Conservation (phyloP, 2,888 invertebrate genomes). For the Amphipyra berbera region DNA sequence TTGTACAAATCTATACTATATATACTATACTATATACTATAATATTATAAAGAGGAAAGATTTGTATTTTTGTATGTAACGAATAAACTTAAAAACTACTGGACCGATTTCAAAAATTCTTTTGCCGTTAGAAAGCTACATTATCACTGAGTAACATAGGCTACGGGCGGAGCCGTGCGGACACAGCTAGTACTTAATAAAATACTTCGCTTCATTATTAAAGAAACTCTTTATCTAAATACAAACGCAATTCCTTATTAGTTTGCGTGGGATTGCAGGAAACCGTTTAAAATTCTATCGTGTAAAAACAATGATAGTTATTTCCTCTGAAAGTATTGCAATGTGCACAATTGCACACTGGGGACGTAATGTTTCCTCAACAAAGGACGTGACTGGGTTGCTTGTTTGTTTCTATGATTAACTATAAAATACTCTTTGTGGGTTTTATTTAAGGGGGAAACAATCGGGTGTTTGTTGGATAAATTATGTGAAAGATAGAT, state of each 20-base stretch:
- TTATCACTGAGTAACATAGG: no score
- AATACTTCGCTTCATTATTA: not conserved
- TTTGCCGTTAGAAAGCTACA: no score
- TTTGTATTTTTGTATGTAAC: no score
- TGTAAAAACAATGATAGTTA: slow-evolving; percentile 26
- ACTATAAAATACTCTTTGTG: slow-evolving; percentile 1
- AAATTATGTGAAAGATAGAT: no score
- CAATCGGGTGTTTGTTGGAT: not conserved
- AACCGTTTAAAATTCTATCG: slow-evolving; percentile 34
- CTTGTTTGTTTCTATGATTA: slow-evolving; percentile 14
- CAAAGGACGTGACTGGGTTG: slow-evolving; percentile 8
- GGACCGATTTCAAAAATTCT: no score
- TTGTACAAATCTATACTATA: no score
- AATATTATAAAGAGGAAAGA: no score
- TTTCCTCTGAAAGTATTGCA: slow-evolving; percentile 10
- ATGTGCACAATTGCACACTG: slow-evolving; percentile 2
- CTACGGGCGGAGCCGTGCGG: no score
- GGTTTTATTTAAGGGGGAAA: not conserved
- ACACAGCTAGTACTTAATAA: no score
- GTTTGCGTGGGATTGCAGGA: slow-evolving; percentile 2
- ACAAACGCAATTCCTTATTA: not conserved
- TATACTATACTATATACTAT: no score
- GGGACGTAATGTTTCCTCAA: slow-evolving; percentile 11
- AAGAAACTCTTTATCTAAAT: slow-evolving; percentile 5
- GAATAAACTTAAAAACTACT: no score